Base-by-base conservation (phyloP, 2,797 vertebrate species). In the Carapus acus region DNA sequence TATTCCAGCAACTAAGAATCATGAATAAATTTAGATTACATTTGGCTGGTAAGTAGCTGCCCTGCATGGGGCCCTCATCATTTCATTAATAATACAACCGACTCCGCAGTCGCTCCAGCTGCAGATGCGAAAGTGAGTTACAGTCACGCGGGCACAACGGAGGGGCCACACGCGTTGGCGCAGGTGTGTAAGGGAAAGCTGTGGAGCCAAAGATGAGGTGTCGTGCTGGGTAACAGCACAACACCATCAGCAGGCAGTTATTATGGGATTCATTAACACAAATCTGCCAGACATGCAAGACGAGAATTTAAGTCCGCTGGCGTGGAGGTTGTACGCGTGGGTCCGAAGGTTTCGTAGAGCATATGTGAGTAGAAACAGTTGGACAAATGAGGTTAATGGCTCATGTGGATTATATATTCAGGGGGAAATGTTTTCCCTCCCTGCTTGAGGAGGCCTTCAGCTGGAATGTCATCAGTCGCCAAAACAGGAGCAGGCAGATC, bases 401-500 rank as follows among this genome's bases (percentile, higher is more conserved):
- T 54, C 34, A 44, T n/a, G 47, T 29, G 27, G 27, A 2, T 59
- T 53, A 38, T 22, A 29, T 48, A 62, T 63, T 60, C 14, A 36
- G 43, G 42, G 38, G 37, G 27, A 12, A 20, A n/a, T 3, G 6
- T 31, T 41, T 55, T 54, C 49, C 59, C 31, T 58, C 57, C 34
- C 23, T 11, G 43, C 44, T 46, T 50, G 23, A 24, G 22, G 23
- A 34, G 20, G 62, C 62, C 39, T 61, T 44, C 40, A 21, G 55
- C 20, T 11, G 2, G 6, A 50, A 59, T 59, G 59, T 59, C 43
- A 48, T 58, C 46, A 79, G 57, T 73, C 52, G 52, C 54, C 64
- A 43, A n/a, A 64, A 60, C 41, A 46, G 54, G 41, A 70, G 54
- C 50, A 64, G 70, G 31, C 40, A 52, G 58, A 72, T 67, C 54